Conservation (phyloP, 2,888 invertebrate genomes). For the Papilio elwesi region DNA sequence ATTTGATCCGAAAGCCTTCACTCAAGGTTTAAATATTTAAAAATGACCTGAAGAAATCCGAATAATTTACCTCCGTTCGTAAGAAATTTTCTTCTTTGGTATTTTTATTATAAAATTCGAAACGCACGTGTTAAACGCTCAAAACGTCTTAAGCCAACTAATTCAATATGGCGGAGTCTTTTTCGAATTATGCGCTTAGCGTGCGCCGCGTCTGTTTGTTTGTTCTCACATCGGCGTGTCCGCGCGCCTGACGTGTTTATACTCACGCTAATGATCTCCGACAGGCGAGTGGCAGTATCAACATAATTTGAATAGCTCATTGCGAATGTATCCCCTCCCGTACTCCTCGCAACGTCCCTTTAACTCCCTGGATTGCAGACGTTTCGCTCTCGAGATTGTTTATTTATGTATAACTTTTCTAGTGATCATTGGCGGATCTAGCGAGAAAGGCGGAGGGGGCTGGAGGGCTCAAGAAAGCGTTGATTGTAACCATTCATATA, state of each 20-base stretch:
- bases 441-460: too few relatives aligned
- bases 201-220: slow-evolving; percentile 28
- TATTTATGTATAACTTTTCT: slow-evolving; percentile 20
- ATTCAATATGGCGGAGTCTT: slow-evolving; percentile 9
- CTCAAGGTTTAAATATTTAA: too few relatives aligned
- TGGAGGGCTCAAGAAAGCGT: background rate
- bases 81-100: too few relatives aligned
- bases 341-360: slow-evolving; percentile 17
- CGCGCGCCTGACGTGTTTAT: slow-evolving; percentile 40
- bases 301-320: slow-evolving; percentile 49
- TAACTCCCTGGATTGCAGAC: slow-evolving; percentile 17
- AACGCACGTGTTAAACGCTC: background rate
- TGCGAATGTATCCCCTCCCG: slow-evolving; percentile 41
- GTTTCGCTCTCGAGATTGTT: slow-evolving; percentile 14
- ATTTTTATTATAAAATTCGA: background rate
- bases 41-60: too few relatives aligned
- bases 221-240: slow-evolving; percentile 17
- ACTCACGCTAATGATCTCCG: slow-evolving; percentile 49
- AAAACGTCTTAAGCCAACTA: background rate
- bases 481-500: background rate
- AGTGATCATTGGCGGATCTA: background rate
- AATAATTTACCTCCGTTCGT: too few relatives aligned
- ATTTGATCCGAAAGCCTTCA: too few relatives aligned
- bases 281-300: slow-evolving; percentile 44
- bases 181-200: slow-evolving; percentile 5